Conservation (phyloP, 2,888 invertebrate species). For the Noctua janthina region DNA sequence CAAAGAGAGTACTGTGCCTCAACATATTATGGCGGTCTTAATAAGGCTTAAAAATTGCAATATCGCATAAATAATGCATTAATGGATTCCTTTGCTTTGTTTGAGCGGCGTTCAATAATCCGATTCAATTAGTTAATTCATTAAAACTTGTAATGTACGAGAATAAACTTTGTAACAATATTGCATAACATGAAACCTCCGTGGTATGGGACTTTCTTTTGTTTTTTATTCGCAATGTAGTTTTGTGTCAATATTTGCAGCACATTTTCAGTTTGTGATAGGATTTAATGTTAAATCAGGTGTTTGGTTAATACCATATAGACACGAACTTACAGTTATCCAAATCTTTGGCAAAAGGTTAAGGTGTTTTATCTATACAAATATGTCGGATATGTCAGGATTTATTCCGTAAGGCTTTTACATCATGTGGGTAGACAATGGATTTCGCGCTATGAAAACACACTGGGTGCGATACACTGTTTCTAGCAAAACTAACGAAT, state of each 20-base stretch:
- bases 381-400: no score
- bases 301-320: not conserved
- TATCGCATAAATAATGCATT: slow-evolving; percentile 39
- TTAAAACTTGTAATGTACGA: not conserved
- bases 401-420: no score
- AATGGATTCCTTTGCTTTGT: slow-evolving; percentile 36
- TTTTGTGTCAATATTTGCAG: not conserved
- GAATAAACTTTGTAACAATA: not conserved
- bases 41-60: slow-evolving; percentile 56
- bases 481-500: no score
- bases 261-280: not conserved
- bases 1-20: slow-evolving; percentile 28
- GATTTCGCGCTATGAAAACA: no score
- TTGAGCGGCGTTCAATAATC: slow-evolving; percentile 34
- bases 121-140: slow-evolving; percentile 30
- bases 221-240: not conserved
- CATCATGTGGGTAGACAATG: no score
- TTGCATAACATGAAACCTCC: not conserved
- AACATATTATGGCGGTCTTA: slow-evolving; percentile 43
- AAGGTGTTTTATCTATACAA: no score
- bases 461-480: no score
- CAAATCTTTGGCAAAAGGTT: not conserved
- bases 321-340: not conserved
- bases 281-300: not conserved
- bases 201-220: not conserved